Percentiles rank a stretch among this genome's conserved stretches.
Evolutionary conservation across 2,888 invertebrate genomes (phyloP).

Genomic region (Drosophila helvetica): DNA sequence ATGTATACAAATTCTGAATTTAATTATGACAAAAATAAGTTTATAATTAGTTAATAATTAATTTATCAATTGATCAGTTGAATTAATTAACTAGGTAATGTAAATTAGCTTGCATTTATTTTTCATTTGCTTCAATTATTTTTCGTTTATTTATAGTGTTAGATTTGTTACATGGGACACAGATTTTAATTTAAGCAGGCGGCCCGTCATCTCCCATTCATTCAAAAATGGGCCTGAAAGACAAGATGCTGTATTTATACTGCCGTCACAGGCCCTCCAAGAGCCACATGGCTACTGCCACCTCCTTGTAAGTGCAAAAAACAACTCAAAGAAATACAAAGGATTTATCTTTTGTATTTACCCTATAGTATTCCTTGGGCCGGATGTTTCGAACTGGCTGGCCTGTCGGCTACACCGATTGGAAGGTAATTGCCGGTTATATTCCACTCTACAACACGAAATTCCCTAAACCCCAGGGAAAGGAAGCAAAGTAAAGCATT

Average conservation of each 20-base stretch:
- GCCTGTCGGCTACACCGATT: conserved; percentile 16
- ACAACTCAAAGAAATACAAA: neutral
- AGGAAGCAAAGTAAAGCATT: neutral
- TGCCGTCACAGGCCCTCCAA: conserved; percentile 15
- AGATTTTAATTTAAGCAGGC: no score
- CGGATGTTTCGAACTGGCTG: conserved; percentile 53
- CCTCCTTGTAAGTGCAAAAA: conserved; percentile 57
- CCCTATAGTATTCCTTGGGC: conserved; percentile 54
- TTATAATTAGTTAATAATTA: no score
- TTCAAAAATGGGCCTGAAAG: neutral
- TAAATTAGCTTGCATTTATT: no score
- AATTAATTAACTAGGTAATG: no score
- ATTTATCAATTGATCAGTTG: no score
- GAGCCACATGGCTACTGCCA: conserved; percentile 31
- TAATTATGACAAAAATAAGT: no score
- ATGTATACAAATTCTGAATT: no score
- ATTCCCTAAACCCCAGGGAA: neutral
- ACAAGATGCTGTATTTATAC: neutral
- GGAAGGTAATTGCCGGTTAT: neutral
- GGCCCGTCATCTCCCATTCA: no score
- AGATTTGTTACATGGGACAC: no score
- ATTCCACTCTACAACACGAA: no score
- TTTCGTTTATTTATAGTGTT: no score
- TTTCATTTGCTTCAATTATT: no score
- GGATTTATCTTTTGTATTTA: neutral